Evolutionary conservation across 2,797 vertebrate species (phyloP), one percentile per base, ranked within the genome.

Genomic region (Pteropus rufus): DNA sequence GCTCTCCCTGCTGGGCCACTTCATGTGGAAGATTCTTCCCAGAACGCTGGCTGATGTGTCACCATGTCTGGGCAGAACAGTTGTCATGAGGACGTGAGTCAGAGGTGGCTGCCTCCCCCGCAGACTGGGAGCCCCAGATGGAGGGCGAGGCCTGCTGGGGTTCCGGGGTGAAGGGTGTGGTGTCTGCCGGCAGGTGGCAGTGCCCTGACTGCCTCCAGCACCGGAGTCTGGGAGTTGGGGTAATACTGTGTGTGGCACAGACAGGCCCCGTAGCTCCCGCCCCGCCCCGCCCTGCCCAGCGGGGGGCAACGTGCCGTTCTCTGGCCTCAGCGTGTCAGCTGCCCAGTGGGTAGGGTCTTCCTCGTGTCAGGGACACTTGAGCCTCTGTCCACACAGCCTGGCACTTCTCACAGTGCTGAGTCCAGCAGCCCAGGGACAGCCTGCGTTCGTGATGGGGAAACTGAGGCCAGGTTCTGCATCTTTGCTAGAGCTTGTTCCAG

Each of bases 21-120:
- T 60, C 31, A 0, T 1, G 23, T 29, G 49, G 52, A 69, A 56
- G 24, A 16, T 31, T 52, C 73, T 58, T 60, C 72, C 58, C 3
- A 6, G 58, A 46, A 52, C 2, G 2, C 91, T 5, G 54, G 76
- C 39, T 26, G 73, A 46, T 6, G 80, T 76, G 70, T 94, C 83
- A 52, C 58, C 1, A 0, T 5, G 44, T 82, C 85, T 65, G 89
- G 62, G 84, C 11, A 24, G 82, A 19, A 34, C 7, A 0, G 44
- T 31, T 60, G 67, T 91, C 97, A 96, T 24, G 11, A 77, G 96
- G 62, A 0, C 2, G 2, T 97, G 97, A 95, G 85, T 96, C 95
- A 96, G 80, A 64, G 62, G 83, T 26, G 46, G 60, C 49, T 31
- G 36, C 54, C 75, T 95, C 76, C 76, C 70, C 46, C 11, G 58